Conservation (phyloP, 1,140 invertebrate genomes). For the Lordiphosa clarofinis region DNA sequence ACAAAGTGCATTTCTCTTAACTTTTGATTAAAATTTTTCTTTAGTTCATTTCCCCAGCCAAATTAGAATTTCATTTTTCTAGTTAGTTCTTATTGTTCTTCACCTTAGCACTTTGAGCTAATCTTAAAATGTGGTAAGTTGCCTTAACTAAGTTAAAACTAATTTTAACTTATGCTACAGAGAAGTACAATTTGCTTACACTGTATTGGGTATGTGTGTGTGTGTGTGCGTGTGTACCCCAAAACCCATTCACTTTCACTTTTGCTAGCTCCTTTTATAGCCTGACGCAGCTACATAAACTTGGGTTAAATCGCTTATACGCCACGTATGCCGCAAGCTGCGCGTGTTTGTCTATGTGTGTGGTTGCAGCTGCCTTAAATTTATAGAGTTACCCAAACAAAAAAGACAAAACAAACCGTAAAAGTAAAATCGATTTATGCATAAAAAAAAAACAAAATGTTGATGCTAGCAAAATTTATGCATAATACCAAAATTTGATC, state of each 20-base stretch:
- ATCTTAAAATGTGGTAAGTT: constrained; percentile 13
- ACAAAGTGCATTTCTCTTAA: no score
- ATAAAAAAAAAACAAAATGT: constrained; percentile 39
- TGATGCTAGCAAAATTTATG: constrained; percentile 58
- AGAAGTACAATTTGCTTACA: constrained; percentile 14
- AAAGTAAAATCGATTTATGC: constrained; percentile 71
- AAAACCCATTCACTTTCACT: constrained; percentile 16
- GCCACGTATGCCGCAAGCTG: constrained; percentile 48
- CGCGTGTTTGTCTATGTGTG: constrained; percentile 12
- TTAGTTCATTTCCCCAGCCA: constrained; percentile 8
- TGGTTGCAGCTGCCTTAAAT: constrained; percentile 44
- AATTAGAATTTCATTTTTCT: constrained; percentile 30
- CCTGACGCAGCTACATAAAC: constrained; percentile 37
- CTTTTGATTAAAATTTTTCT: constrained; percentile 20
- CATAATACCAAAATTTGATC: constrained; percentile 60
- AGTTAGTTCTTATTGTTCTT: constrained; percentile 11
- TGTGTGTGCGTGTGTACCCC: no score
- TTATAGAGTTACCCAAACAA: constrained; percentile 43
- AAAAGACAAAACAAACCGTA: constrained; percentile 30
- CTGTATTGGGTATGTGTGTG: neutral
- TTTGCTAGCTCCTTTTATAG: constrained; percentile 32
- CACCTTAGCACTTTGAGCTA: constrained; percentile 16
- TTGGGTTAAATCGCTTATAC: constrained; percentile 60
- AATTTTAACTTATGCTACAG: constrained; percentile 1
- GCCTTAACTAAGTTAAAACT: constrained; percentile 18